phyloP scores from a whole-genome alignment of 2,888 invertebrate genomes.

The Rhopalosiphum nymphaeae region DNA sequence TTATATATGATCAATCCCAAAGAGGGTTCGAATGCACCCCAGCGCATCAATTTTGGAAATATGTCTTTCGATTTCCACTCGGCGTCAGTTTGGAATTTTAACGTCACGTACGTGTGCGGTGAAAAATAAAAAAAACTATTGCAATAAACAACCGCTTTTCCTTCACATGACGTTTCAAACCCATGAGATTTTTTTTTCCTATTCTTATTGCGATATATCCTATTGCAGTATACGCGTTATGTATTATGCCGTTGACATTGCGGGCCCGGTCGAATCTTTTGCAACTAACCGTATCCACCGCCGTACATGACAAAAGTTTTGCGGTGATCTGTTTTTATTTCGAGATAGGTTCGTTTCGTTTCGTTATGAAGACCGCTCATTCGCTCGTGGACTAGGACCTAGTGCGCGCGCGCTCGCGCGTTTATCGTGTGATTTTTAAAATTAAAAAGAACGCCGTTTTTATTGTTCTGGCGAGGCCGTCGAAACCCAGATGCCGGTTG shows the following conservation, averaged over 20 bases:
- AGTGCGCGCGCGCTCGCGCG: background rate
- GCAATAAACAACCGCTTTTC: background rate
- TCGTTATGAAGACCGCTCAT: background rate
- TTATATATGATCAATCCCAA: background rate
- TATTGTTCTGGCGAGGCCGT: constrained; percentile 38
- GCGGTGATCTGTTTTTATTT: background rate
- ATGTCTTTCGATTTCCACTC: background rate
- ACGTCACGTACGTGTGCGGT: background rate
- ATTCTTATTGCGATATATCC: background rate
- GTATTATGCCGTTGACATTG: background rate
- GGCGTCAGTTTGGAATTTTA: constrained; percentile 28
- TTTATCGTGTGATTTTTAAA: constrained; percentile 36
- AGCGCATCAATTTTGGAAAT: background rate
- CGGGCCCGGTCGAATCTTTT: background rate
- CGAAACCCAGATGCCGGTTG: constrained; percentile 60
- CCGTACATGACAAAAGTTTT: background rate
- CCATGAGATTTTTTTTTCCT: background rate
- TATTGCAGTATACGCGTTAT: background rate
- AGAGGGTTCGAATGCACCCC: background rate
- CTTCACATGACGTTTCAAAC: background rate
- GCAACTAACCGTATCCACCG: background rate
- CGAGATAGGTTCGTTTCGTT: background rate
- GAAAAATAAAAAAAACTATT: constrained; percentile 9
- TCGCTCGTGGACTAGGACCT: background rate
- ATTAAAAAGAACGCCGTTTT: constrained; percentile 45